Percentiles rank a stretch among this genome's conserved stretches.
Evolutionary conservation across 2,888 invertebrate species (phyloP).

Genomic region (Latrodectus hesperus): DNA sequence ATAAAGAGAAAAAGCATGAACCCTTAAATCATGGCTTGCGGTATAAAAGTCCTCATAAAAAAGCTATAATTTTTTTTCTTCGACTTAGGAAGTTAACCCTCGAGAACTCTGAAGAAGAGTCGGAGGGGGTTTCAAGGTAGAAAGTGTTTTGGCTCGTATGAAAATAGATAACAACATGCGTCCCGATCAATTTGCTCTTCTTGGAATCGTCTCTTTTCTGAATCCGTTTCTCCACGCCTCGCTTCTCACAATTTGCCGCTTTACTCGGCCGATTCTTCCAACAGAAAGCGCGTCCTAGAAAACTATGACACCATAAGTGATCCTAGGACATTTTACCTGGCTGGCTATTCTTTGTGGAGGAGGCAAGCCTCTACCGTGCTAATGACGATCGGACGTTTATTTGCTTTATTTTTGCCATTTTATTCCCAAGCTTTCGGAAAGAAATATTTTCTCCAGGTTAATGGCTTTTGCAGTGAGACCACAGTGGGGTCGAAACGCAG

Average conservation of each 20-base stretch:
- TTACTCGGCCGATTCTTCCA: slow-evolving; percentile 49
- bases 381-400: too few species aligned
- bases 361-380: too few species aligned
- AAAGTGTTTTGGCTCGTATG: slow-evolving; percentile 13
- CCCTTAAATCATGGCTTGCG: background rate
- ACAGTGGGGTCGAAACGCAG: too few species aligned
- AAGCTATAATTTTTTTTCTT: background rate
- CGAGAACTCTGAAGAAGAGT: background rate
- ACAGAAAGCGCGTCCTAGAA: background rate
- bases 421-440: too few species aligned
- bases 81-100: background rate
- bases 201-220: slow-evolving; percentile 24
- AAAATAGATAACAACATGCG: slow-evolving; percentile 17
- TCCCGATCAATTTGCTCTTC: slow-evolving; percentile 29
- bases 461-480: too few species aligned
- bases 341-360: too few species aligned
- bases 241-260: slow-evolving; percentile 44
- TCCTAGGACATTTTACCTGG: background rate
- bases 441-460: too few species aligned
- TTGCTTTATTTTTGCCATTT: too few species aligned
- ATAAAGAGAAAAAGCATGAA: background rate
- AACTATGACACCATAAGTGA: slow-evolving; percentile 30
- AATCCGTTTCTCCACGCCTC: slow-evolving; percentile 42
- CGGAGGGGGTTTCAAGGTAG: background rate
- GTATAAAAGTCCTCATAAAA: background rate